These are phyloP conservation scores for Tyria jacobaeae DNA, from an alignment of 2,888 invertebrate genomes.

Conservation along the genomic window DNA sequence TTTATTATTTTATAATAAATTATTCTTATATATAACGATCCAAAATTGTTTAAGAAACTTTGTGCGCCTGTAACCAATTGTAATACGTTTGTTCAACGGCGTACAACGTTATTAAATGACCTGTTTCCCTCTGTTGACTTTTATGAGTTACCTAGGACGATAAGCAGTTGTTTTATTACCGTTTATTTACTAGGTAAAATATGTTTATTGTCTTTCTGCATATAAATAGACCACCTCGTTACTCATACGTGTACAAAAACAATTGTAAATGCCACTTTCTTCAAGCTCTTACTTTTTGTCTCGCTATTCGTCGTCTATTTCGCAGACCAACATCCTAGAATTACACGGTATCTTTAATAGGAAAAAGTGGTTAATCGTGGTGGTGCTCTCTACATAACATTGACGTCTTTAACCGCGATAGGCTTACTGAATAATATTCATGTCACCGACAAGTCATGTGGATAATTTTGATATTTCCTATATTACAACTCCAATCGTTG, in stretches of 20 bases:
- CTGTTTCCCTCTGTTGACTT: constrained; percentile 49
- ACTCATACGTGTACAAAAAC: constrained; percentile 4
- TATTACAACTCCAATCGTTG: too few relatives aligned
- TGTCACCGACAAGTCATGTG: background rate
- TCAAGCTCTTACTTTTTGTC: background rate
- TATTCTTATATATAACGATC: constrained; percentile 13
- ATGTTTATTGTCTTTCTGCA: constrained; percentile 16
- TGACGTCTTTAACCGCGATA: background rate
- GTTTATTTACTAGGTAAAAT: constrained; percentile 19
- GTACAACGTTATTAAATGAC: constrained; percentile 37
- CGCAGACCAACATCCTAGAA: background rate
- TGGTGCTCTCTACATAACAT: background rate
- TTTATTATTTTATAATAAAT: background rate
- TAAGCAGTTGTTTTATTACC: constrained; percentile 35
- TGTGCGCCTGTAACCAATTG: constrained; percentile 32
- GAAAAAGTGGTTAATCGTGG: background rate
- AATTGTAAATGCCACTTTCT: background rate
- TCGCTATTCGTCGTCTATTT: too few relatives aligned
- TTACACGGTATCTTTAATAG: background rate
- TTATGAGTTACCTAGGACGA: constrained; percentile 45
- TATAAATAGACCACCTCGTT: constrained; percentile 1
- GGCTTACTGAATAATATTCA: background rate
- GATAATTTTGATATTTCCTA: background rate
- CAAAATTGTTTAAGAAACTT: constrained; percentile 7
- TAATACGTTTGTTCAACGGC: constrained; percentile 41